Evolutionary conservation across 2,888 invertebrate genomes (phyloP).

Genomic region (Allacma fusca): DNA sequence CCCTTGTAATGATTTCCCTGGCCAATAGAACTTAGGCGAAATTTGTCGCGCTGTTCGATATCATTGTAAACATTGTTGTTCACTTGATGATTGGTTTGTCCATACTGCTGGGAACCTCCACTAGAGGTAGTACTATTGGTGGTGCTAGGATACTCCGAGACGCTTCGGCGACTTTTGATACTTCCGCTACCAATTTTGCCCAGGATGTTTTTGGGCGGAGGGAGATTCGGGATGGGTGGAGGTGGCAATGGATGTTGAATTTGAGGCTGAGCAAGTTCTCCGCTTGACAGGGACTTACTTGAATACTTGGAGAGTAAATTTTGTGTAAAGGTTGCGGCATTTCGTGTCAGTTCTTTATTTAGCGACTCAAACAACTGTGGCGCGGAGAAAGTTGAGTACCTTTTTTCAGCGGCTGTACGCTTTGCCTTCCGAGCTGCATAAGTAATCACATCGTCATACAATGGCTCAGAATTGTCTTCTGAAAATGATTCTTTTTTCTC

Average conservation of each 20-base stretch:
- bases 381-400: no score
- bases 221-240: constrained; percentile 30
- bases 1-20: not conserved
- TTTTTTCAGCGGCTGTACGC: no score
- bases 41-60: constrained; percentile 41
- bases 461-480: constrained; percentile 44
- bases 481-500: not conserved
- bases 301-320: no score
- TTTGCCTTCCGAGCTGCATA: no score
- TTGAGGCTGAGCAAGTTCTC: not conserved
- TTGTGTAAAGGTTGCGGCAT: no score
- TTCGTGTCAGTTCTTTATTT: no score
- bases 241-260: not conserved
- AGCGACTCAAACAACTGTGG: no score
- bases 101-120: no score
- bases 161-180: not conserved
- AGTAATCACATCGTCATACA: constrained; percentile 60
- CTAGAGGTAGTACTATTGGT: no score
- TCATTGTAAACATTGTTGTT: constrained; percentile 57
- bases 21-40: no score
- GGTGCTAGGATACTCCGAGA: no score
- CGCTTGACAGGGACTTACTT: not conserved
- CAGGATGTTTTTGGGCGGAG: constrained; percentile 30
- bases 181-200: not conserved
- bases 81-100: constrained; percentile 29